Evolutionary conservation across 2,888 invertebrate genomes (phyloP).

Genomic region (Arenicola marina): DNA sequence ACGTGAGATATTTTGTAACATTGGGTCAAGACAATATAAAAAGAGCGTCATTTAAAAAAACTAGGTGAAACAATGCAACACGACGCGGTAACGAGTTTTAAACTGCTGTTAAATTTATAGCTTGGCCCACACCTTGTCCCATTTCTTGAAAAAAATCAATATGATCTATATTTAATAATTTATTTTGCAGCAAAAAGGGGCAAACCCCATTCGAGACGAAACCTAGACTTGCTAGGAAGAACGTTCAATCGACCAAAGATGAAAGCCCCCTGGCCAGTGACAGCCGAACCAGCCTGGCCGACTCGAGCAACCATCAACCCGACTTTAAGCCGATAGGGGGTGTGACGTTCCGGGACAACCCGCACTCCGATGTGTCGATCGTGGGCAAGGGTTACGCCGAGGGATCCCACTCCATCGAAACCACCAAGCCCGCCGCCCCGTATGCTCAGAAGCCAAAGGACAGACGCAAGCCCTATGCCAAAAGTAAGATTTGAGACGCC

Average conservation of each 20-base stretch:
- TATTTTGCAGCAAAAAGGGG: neutral
- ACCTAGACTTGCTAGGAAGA: conserved; percentile 32
- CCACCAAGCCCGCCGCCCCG: neutral
- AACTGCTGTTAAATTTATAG: too few relatives aligned
- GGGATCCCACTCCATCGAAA: conserved; percentile 17
- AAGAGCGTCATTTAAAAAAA: too few relatives aligned
- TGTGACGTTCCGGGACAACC: conserved; percentile 52
- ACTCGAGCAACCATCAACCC: conserved; percentile 28
- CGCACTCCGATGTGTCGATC: conserved; percentile 50
- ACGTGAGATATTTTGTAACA: too few relatives aligned
- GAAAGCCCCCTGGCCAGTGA: neutral
- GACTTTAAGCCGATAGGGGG: conserved; percentile 53
- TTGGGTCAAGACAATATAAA: too few relatives aligned
- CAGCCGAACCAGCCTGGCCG: neutral
- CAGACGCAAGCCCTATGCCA: neutral
- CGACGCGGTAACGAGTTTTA: too few relatives aligned
- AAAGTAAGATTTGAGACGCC: too few relatives aligned
- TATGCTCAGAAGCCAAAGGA: neutral
- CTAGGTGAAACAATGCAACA: too few relatives aligned
- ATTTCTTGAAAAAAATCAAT: too few relatives aligned
- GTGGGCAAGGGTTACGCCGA: conserved; percentile 54
- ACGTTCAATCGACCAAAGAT: neutral
- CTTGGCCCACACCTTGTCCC: too few relatives aligned
- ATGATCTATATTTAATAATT: too few relatives aligned
- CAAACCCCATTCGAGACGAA: conserved; percentile 48